Evolutionary conservation across 2,113 vertebrate species (phyloP).

Genomic region (Ondatra zibethicus): DNA sequence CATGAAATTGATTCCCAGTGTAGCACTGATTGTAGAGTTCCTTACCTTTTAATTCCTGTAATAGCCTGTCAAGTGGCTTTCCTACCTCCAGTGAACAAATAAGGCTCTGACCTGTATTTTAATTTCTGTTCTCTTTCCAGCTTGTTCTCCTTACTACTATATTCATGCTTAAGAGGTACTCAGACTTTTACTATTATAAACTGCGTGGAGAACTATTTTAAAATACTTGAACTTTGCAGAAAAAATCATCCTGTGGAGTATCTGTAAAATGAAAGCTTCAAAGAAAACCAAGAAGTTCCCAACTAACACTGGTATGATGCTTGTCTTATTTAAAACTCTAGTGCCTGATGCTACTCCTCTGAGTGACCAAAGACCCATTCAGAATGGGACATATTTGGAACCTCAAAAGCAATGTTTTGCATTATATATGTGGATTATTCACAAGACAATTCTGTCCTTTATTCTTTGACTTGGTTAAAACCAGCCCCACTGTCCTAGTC

Average conservation of each 20-base stretch:
- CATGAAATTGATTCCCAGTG: not conserved
- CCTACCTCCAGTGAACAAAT: slow-evolving; percentile 30
- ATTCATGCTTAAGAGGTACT: slow-evolving; percentile 14
- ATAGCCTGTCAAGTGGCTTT: not conserved
- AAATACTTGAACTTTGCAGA: slow-evolving; percentile 26
- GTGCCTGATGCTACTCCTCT: not conserved
- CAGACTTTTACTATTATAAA: not conserved
- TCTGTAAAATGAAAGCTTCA: slow-evolving; percentile 21
- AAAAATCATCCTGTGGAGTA: not conserved
- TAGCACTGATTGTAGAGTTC: not conserved
- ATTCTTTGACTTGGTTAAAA: not conserved
- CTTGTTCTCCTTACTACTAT: not conserved
- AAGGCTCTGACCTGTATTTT: not conserved
- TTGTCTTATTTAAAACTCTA: slow-evolving; percentile 45
- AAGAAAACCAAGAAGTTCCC: not conserved
- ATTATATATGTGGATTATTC: slow-evolving; percentile 6
- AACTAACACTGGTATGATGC: not conserved
- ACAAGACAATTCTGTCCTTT: not conserved
- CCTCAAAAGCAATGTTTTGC: not conserved
- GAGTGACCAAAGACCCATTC: not conserved
- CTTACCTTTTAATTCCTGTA: slow-evolving; percentile 21
- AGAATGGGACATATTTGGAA: not conserved
- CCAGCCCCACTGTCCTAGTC: not conserved
- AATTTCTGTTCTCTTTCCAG: not conserved
- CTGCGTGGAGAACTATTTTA: not conserved